Conservation (phyloP, 2,888 invertebrate genomes). For the Leptura quadrifasciata region DNA sequence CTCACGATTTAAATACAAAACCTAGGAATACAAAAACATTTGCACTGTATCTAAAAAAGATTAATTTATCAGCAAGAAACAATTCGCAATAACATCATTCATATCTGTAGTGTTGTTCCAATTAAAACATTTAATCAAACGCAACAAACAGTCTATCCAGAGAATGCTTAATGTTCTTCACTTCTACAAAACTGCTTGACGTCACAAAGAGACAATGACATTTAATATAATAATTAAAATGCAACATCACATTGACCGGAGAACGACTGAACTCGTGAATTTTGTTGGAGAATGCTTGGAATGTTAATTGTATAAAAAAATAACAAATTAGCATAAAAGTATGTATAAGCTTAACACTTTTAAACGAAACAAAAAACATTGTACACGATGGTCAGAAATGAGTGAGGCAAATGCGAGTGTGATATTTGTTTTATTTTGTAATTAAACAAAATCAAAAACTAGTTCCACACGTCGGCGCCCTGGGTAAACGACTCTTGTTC, state of each 20-base stretch:
- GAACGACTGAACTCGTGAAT: constrained; percentile 19
- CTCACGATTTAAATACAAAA: too few relatives aligned
- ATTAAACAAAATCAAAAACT: not conserved
- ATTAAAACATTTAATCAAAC: constrained; percentile 14
- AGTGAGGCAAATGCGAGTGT: not conserved
- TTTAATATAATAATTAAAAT: constrained; percentile 30
- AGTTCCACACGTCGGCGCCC: too few relatives aligned
- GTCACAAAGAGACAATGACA: constrained; percentile 24
- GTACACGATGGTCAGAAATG: not conserved
- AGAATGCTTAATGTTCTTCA: constrained; percentile 4
- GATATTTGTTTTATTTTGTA: not conserved
- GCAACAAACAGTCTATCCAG: not conserved
- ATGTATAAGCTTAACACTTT: not conserved
- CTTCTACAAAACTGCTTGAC: not conserved
- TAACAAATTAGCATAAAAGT: not conserved
- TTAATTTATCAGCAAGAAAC: too few relatives aligned
- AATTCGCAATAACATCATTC: too few relatives aligned
- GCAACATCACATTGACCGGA: constrained; percentile 20
- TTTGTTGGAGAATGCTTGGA: constrained; percentile 13
- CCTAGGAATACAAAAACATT: too few relatives aligned
- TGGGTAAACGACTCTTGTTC: too few relatives aligned
- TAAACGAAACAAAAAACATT: not conserved
- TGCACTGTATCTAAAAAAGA: too few relatives aligned
- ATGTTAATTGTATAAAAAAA: not conserved
- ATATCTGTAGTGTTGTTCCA: not conserved